phyloP scores from a whole-genome alignment of 2,113 vertebrate genomes.

The Phrynosoma blainvillii region DNA sequence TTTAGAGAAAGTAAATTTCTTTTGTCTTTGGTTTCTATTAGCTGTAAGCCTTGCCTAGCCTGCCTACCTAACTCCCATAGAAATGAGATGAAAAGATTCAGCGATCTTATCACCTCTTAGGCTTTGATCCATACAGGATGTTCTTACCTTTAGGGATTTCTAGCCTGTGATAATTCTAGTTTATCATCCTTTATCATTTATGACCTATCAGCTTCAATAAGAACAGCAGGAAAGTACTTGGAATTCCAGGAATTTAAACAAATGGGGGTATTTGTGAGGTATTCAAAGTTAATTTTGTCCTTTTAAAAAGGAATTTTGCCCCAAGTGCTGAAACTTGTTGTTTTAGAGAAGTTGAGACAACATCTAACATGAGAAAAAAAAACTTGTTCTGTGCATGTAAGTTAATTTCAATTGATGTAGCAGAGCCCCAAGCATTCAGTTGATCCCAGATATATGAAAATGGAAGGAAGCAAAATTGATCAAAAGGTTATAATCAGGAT shows the following conservation, averaged over 20 bases:
- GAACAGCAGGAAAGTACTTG: conserved; percentile 11
- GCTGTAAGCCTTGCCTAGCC: background rate
- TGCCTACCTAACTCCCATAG: conserved; percentile 18
- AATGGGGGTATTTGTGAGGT: conserved; percentile 29
- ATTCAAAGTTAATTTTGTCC: conserved; percentile 25
- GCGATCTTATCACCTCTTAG: conserved; percentile 24
- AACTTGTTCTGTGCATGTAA: conserved; percentile 7
- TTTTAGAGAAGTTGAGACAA: background rate
- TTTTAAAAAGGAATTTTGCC: conserved; percentile 32
- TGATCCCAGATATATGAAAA: background rate
- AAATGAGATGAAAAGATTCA: conserved; percentile 1
- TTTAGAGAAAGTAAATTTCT: conserved; percentile 7
- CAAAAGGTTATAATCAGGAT: background rate
- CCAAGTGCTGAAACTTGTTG: conserved; percentile 13
- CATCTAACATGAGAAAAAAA: background rate
- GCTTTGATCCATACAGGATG: conserved; percentile 11
- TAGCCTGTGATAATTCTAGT: conserved; percentile 18
- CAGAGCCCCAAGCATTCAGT: background rate
- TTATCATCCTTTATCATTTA: conserved; percentile 26
- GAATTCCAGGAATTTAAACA: conserved; percentile 34
- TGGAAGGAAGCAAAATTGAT: background rate
- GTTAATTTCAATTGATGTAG: background rate
- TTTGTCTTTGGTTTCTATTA: background rate
- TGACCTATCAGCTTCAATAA: conserved; percentile 19
- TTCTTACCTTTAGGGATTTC: conserved; percentile 24